Evolutionary conservation across 2,113 vertebrate genomes (phyloP), one percentile per base, ranked within the genome.

Genomic region (Myiopsitta monachus): DNA sequence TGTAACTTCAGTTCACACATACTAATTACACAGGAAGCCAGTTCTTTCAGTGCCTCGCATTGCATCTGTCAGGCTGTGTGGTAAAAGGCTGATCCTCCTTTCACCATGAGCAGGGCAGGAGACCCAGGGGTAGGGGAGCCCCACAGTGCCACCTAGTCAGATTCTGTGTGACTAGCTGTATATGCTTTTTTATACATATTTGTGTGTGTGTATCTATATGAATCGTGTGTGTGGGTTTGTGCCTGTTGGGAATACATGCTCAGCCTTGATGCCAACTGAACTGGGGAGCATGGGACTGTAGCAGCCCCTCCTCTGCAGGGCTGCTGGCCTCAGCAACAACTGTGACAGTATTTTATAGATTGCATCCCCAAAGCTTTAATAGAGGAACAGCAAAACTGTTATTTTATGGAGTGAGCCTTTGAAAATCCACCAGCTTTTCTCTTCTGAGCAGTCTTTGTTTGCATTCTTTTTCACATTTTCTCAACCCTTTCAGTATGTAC

Each of bases 31-130:
- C 12, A 62, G 84, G 67, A 87, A 82, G 30, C 18, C 70, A 41
- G 18, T 14, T 76, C 33, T 44, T 44, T 57, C 74, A 47, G n/a
- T 12, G 1, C 10, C 21, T 84, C 38, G 22, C 21, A 9, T 3
- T 18, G 36, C 61, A 36, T 21, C 68, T 7, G 6, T 16, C 28
- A 59, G 31, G 19, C 1, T 30, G 26, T 24, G 19, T 1, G 1
- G 14, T 33, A 24, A 39, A 54, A 74, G 17, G 15, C 41, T 55
- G 44, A 39, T 61, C 33, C 47, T 7, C 0, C 0, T 0, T 1
- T 3, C 15, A n/a, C 43, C 0, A 0, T 33, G 14, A 23, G 3
- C 1, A 1, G 24, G 7, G 19, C 5, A 3, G 44, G 19, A 79
- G 5, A 44, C 6, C 9, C 57, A 16, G 31, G 21, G 31, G 17